A percentile compares a stretch with the other conserved stretches of the same genome.
These are phyloP conservation scores for Anarrhichthys ocellatus DNA, from an alignment of 2,113 vertebrate genomes.

Conservation along the genomic window DNA sequence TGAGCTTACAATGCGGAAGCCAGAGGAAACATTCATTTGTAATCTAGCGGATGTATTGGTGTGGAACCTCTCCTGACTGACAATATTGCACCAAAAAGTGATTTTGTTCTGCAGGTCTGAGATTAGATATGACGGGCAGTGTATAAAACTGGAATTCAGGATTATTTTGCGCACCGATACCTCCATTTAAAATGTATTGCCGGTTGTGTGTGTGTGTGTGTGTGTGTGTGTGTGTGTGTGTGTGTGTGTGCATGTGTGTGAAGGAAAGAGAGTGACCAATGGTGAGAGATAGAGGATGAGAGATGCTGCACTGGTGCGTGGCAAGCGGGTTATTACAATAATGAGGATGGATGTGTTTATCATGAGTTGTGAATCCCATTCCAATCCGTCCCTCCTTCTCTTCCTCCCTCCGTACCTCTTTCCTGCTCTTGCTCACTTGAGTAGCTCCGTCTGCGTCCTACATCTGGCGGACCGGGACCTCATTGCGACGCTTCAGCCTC, in stretches of 20 bases:
- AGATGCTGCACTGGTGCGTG: conserved; percentile 64
- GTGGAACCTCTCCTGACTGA: conserved; percentile 61
- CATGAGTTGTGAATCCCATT: conserved; percentile 71
- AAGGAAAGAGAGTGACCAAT: conserved; percentile 20
- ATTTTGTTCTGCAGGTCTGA: conserved; percentile 61
- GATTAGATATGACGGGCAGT: conserved; percentile 40
- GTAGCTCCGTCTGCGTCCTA: conserved; percentile 57
- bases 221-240: not conserved
- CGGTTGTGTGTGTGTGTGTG: not conserved
- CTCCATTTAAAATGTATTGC: conserved; percentile 53
- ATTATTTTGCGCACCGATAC: conserved; percentile 39
- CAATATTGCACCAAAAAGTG: conserved; percentile 43
- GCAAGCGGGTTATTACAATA: conserved; percentile 73
- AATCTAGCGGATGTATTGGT: conserved; percentile 58
- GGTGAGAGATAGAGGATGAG: conserved; percentile 40
- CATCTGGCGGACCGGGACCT: conserved; percentile 50
- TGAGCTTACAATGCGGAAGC: conserved; percentile 54
- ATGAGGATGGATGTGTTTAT: conserved; percentile 83
- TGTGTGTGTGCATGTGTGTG: conserved; percentile 17
- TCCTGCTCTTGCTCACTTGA: conserved; percentile 53
- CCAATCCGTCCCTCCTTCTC: conserved; percentile 34
- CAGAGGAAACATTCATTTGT: conserved; percentile 60
- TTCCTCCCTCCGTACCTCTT: conserved; percentile 35
- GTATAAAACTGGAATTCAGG: conserved; percentile 49
- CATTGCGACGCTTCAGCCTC: conserved; percentile 30